These are phyloP conservation scores for Tribolium castaneum DNA, from an alignment of 1,140 invertebrate species.

Conservation along the genomic window DNA sequence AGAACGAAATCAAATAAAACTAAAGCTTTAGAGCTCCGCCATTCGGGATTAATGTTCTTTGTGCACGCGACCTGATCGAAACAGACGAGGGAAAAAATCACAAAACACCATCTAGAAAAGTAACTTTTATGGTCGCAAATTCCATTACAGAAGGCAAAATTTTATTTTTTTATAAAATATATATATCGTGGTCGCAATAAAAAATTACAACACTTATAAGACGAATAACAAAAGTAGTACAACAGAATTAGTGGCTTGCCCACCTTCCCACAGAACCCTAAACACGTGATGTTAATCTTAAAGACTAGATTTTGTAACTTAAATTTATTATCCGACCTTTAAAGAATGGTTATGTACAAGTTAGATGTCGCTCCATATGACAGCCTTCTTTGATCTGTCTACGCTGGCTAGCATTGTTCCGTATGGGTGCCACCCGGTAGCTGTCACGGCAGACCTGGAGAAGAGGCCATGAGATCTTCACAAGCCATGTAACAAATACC, in stretches of 20 bases:
- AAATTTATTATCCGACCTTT: background rate
- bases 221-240: background rate
- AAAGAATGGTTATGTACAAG: conserved; percentile 18
- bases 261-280: background rate
- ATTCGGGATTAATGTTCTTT: conserved; percentile 15
- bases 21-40: conserved; percentile 9
- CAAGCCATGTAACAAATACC: conserved; percentile 55
- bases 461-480: conserved; percentile 62
- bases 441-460: conserved; percentile 84
- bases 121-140: conserved; percentile 6
- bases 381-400: conserved; percentile 85
- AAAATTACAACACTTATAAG: conserved; percentile 11
- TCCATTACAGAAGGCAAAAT: background rate
- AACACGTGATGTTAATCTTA: conserved; percentile 14
- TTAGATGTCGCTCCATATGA: conserved; percentile 79
- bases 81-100: background rate
- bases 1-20: background rate
- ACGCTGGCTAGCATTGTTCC: conserved; percentile 87
- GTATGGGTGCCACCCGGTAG: conserved; percentile 92
- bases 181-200: conserved; percentile 13
- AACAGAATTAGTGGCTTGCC: background rate
- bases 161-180: conserved; percentile 21
- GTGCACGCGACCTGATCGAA: conserved; percentile 32
- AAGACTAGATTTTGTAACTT: conserved; percentile 12
- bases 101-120: conserved; percentile 13